phyloP scores from a whole-genome alignment of 2,797 vertebrate species.

The Channallabes apus region DNA sequence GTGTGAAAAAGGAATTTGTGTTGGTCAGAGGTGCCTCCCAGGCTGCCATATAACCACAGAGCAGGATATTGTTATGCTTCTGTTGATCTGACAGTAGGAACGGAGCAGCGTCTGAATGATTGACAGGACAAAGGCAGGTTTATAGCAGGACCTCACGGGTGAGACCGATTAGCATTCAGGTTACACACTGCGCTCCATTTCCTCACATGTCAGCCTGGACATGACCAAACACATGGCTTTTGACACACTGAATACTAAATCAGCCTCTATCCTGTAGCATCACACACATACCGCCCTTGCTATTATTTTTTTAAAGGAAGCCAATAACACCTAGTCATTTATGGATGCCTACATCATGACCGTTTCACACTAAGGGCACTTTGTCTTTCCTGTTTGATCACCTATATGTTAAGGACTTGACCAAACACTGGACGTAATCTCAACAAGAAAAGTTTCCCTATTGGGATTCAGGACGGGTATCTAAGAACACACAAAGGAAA shows the following conservation, averaged over 20 bases:
- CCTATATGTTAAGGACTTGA: neutral
- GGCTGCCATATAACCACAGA: neutral
- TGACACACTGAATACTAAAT: neutral
- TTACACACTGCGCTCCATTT: constrained; percentile 71
- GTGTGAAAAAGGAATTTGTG: neutral
- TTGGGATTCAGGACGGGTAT: neutral
- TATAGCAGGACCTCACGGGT: constrained; percentile 43
- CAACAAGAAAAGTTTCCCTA: neutral
- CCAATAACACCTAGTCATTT: neutral
- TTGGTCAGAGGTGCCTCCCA: neutral
- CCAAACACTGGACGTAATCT: neutral
- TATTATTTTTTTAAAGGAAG: neutral
- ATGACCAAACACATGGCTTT: neutral
- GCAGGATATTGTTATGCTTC: constrained; percentile 21
- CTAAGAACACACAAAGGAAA: neutral
- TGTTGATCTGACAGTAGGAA: constrained; percentile 54
- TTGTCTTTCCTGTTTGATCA: neutral
- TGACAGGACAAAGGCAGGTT: constrained; percentile 48
- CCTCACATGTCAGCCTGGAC: constrained; percentile 54
- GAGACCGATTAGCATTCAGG: constrained; percentile 63
- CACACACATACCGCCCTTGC: neutral
- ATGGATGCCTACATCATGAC: neutral
- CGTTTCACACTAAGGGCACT: neutral
- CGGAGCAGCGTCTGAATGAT: constrained; percentile 34
- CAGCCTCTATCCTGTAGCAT: neutral